These are phyloP conservation scores for Hipparchia sbordonii DNA, from an alignment of 2,888 invertebrate species.

Conservation along the genomic window DNA sequence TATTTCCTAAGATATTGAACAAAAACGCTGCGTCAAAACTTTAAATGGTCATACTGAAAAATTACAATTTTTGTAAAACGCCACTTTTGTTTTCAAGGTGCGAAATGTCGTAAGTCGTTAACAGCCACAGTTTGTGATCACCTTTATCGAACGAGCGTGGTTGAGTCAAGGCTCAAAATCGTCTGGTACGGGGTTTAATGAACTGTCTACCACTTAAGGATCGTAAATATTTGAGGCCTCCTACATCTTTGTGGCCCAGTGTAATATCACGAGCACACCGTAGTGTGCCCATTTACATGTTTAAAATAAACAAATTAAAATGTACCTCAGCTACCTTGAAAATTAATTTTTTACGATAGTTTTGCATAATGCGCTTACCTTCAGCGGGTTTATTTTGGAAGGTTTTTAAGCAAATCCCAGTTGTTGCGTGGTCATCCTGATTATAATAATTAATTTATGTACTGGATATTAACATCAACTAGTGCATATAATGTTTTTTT, in stretches of 20 bases:
- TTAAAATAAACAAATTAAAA: conserved; percentile 16
- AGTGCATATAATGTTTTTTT: too few species aligned
- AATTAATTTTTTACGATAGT: background rate
- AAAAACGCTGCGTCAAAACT: too few species aligned
- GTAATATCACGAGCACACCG: conserved; percentile 19
- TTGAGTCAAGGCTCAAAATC: conserved; percentile 32
- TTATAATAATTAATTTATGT: too few species aligned
- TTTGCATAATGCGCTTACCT: background rate
- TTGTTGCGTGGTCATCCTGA: too few species aligned
- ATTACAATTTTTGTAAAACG: too few species aligned
- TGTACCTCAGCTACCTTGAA: background rate
- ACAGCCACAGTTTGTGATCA: background rate
- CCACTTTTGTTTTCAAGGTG: too few species aligned
- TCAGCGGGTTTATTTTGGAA: background rate
- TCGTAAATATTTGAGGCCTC: conserved; percentile 43
- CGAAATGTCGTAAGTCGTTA: background rate
- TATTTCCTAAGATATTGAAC: too few species aligned
- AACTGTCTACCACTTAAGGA: conserved; percentile 41
- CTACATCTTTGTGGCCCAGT: conserved; percentile 33
- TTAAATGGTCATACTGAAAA: too few species aligned
- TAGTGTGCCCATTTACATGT: conserved; percentile 14
- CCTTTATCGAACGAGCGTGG: conserved; percentile 5
- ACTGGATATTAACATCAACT: background rate
- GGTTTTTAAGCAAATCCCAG: background rate
- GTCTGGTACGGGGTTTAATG: conserved; percentile 37